These are phyloP conservation scores for Zygothrica quintamaculata DNA, from an alignment of 2,888 invertebrate species.

Conservation along the genomic window DNA sequence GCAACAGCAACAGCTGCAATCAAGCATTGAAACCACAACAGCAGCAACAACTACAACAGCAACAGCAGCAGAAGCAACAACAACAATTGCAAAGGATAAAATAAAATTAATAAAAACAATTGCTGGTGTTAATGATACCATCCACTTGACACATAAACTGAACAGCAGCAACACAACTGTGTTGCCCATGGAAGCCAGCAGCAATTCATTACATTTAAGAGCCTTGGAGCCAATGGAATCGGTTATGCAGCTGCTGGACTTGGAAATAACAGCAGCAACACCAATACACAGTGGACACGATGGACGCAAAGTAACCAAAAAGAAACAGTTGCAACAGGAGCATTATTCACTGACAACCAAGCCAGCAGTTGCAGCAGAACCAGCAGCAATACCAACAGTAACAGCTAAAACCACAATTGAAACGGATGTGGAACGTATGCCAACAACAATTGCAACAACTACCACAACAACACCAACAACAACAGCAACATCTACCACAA, in stretches of 20 bases:
- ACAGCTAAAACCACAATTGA: constrained; percentile 22
- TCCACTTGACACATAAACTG: too few relatives aligned
- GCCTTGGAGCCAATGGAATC: constrained; percentile 20
- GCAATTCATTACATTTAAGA: constrained; percentile 39
- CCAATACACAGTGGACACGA: constrained; percentile 79
- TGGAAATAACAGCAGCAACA: constrained; percentile 65
- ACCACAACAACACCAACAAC: constrained; percentile 16
- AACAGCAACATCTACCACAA: constrained; percentile 6
- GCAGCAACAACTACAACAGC: neutral
- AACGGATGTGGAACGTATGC: constrained; percentile 34
- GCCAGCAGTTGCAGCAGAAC: constrained; percentile 14
- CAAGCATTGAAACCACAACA: neutral
- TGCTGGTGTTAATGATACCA: too few relatives aligned
- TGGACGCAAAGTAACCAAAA: constrained; percentile 82
- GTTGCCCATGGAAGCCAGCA: constrained; percentile 7
- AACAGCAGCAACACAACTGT: neutral
- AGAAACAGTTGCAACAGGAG: constrained; percentile 82
- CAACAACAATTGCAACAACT: constrained; percentile 14
- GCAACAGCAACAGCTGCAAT: constrained; percentile 24
- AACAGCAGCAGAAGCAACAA: constrained; percentile 13
- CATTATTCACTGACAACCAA: neutral
- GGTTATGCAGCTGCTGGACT: constrained; percentile 72
- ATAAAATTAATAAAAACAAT: too few relatives aligned
- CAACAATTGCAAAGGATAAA: constrained; percentile 28
- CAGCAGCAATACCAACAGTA: constrained; percentile 7